These are phyloP conservation scores for Pantherophis guttatus DNA, from an alignment of 2,113 vertebrate species.

Conservation along the genomic window DNA sequence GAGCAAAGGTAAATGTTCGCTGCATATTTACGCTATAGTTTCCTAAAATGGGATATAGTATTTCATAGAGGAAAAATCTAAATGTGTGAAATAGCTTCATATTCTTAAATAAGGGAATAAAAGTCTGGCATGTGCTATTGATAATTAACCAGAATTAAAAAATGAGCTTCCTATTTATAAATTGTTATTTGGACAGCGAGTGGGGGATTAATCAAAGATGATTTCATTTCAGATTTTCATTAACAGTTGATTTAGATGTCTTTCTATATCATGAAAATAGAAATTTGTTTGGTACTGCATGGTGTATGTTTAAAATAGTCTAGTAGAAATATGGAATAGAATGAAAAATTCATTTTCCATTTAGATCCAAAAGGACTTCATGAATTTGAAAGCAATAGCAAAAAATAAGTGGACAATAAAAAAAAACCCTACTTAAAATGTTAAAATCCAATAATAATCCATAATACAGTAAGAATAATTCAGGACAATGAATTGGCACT, in stretches of 20 bases:
- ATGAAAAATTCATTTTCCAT: background rate
- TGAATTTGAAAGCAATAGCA: background rate
- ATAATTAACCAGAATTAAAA: background rate
- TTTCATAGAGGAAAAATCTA: background rate
- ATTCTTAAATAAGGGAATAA: constrained; percentile 3
- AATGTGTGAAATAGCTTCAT: constrained; percentile 7
- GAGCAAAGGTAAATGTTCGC: background rate
- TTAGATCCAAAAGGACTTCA: background rate
- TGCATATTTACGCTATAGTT: background rate
- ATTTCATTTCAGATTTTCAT: background rate
- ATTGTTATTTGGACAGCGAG: background rate
- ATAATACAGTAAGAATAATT: background rate
- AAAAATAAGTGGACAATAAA: background rate
- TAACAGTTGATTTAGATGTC: background rate
- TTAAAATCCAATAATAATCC: background rate
- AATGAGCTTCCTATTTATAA: background rate
- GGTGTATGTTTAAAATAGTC: background rate
- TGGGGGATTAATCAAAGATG: background rate
- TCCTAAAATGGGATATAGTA: background rate
- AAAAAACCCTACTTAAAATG: background rate
- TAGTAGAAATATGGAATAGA: background rate
- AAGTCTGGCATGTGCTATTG: background rate
- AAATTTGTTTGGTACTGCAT: accelerated
- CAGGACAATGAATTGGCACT: background rate
- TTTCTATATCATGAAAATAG: background rate